These are phyloP conservation scores for Malthinus seriepunctatus DNA, from an alignment of 2,888 invertebrate species.

Conservation along the genomic window DNA sequence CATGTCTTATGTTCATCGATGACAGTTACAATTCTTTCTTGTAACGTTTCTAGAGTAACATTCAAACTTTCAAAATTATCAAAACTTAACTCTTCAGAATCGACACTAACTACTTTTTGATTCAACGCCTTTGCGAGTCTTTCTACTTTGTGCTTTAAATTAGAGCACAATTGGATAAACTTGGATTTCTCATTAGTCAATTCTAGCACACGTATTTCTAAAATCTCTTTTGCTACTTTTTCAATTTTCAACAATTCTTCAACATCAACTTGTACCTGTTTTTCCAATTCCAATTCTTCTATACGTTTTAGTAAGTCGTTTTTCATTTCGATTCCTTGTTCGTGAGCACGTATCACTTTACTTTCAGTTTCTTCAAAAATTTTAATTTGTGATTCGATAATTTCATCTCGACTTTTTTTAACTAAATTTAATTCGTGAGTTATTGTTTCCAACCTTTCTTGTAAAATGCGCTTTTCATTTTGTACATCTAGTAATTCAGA, in stretches of 20 bases:
- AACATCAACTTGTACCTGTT: conserved; percentile 21
- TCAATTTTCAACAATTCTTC: conserved; percentile 25
- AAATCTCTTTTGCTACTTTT: conserved; percentile 27
- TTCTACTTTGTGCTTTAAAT: conserved; percentile 11
- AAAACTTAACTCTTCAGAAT: conserved; percentile 28
- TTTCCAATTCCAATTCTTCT: conserved; percentile 36
- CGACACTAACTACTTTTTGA: conserved; percentile 23
- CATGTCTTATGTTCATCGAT: conserved; percentile 4
- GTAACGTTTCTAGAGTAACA: conserved; percentile 32
- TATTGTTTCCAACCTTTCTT: conserved; percentile 17
- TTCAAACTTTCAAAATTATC: conserved; percentile 25
- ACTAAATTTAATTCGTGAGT: conserved; percentile 37
- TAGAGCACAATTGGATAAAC: conserved; percentile 11
- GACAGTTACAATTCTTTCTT: conserved; percentile 2
- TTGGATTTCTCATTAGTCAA: conserved; percentile 28
- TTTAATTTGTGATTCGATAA: conserved; percentile 40
- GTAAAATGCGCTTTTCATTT: conserved; percentile 26
- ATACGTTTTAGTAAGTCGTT: conserved; percentile 38
- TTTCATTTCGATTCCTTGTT: conserved; percentile 39
- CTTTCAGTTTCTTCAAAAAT: conserved; percentile 43
- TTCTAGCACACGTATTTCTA: conserved; percentile 27
- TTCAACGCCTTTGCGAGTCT: conserved; percentile 1
- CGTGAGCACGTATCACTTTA: conserved; percentile 39
- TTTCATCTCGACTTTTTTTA: conserved; percentile 40
- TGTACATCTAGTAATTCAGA: conserved; percentile 20